Evolutionary conservation across 2,888 invertebrate genomes (phyloP), one percentile per base, ranked within the genome.

Genomic region (Andrena flavipes): DNA sequence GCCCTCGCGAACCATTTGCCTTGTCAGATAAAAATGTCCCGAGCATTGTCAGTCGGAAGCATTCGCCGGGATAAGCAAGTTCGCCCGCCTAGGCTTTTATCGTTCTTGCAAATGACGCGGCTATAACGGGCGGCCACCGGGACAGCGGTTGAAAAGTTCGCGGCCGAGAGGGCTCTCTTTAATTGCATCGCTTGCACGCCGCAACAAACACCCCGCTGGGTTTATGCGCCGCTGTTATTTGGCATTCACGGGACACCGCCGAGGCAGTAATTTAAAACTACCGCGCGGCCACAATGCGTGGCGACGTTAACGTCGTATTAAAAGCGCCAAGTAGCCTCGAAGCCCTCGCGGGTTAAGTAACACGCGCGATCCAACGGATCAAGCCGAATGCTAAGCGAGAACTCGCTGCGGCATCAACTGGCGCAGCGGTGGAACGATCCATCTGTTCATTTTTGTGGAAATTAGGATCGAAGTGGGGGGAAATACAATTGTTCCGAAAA

Each of bases 301-400:
- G 48, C 74, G 72, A 71, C 82, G 80, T 87, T 87, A 87, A 87
- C 63, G 82, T 73, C 67, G 69, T 70, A 77, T 82, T 83, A 87
- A 86, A 87, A 85, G 68, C 72, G 13, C 71, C 10, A 29, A 56
- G 51, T 67, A 48, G 70, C 77, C 64, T 72, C 20, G 75, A 51
- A 65, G 74, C 69, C 64, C 56, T 70, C 48, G 8, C 59, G 23
- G 54, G 69, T 63, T 77, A 69, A 80, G 71, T 76, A 84, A 77
- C 80, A 71, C 67, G 29, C 29, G 59, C 35, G 42, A 54, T 68
- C 20, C 49, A 20, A 42, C 6, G 68, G 67, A 59, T 70, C 59
- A 62, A 42, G 23, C 49, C 54, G 60, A 62, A 68, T 63, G 64
- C 49, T n/a, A 30, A 33, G 59, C 16, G 54, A 29, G 23, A 67